Evolutionary conservation across 2,797 vertebrate species (phyloP).

Genomic region (Melanotaenia boesemani): DNA sequence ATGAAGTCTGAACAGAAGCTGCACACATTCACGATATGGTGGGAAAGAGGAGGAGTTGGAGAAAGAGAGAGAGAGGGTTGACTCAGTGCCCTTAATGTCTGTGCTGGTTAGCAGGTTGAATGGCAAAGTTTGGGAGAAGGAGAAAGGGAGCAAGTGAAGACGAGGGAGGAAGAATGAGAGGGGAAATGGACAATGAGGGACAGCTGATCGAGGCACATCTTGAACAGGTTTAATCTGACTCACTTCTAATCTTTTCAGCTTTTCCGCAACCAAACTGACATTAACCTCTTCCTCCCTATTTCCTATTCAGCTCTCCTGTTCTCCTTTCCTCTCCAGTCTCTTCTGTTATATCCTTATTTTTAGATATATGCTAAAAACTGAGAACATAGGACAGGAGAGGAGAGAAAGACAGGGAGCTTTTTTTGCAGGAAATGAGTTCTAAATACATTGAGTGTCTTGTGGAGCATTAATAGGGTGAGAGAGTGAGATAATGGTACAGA

Average conservation of each 20-base stretch:
- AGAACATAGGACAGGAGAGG: conserved; percentile 9
- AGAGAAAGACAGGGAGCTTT: conserved; percentile 6
- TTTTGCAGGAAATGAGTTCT: conserved; percentile 16
- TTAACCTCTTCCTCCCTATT: conserved; percentile 24
- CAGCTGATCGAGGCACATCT: conserved; percentile 65
- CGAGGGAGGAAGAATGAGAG: conserved; percentile 10
- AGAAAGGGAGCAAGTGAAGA: conserved; percentile 18
- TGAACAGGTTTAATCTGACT: conserved; percentile 76
- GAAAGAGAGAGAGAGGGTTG: conserved; percentile 27
- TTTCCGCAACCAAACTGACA: conserved; percentile 48
- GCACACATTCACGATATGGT: conserved; percentile 70
- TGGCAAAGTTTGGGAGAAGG: conserved; percentile 42
- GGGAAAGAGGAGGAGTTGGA: conserved; percentile 70
- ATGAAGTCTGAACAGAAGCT: conserved; percentile 76
- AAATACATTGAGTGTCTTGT: conserved; percentile 23
- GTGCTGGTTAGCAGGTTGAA: conserved; percentile 53
- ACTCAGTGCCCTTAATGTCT: conserved; percentile 49
- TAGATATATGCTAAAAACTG: conserved; percentile 39
- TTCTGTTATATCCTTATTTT: conserved; percentile 21
- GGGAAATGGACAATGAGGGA: conserved; percentile 18
- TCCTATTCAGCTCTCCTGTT: conserved; percentile 22
- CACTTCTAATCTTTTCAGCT: conserved; percentile 57
- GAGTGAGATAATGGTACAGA: conserved; percentile 13
- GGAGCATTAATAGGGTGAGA: conserved; percentile 10
- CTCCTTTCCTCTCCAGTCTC: conserved; percentile 1